Percentiles rank a stretch among this genome's conserved stretches.
These are phyloP conservation scores for Cacatua alba DNA, from an alignment of 2,113 vertebrate genomes.

Conservation along the genomic window DNA sequence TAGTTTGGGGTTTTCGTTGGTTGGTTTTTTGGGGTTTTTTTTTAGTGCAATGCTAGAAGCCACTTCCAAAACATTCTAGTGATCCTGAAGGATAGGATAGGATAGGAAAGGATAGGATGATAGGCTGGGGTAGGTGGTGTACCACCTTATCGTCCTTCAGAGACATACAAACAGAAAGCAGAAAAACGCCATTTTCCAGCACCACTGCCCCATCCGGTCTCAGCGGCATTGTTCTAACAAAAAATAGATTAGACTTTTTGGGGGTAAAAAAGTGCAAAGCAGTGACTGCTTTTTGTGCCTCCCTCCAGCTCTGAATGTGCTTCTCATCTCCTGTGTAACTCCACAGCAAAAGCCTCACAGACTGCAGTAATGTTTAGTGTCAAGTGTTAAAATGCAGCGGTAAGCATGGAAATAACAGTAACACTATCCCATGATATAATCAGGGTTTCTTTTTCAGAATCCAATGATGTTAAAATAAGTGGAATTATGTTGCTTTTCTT, in stretches of 20 bases:
- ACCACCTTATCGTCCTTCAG: not conserved
- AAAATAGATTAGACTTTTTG: not conserved
- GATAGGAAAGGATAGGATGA: not conserved
- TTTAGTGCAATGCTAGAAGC: not conserved
- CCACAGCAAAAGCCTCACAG: not conserved
- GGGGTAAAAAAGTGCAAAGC: not conserved
- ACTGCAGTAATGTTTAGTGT: too few species aligned
- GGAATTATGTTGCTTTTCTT: not conserved
- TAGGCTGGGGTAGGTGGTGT: not conserved
- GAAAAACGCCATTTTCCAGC: not conserved
- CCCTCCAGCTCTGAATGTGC: not conserved
- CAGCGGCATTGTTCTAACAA: not conserved
- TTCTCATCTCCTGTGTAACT: not conserved
- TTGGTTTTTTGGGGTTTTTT: accelerated
- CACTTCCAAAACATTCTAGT: not conserved
- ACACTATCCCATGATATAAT: not conserved
- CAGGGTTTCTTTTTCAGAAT: not conserved
- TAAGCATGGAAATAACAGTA: not conserved
- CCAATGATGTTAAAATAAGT: constrained; percentile 50
- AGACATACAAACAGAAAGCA: not conserved
- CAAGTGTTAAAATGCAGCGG: not conserved
- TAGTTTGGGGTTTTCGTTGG: not conserved
- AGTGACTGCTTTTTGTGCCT: not conserved
- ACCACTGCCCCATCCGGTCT: not conserved
- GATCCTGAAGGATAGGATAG: not conserved